These are phyloP conservation scores for Neosilurus mollespiculum DNA, from an alignment of 2,797 vertebrate genomes.

Conservation along the genomic window DNA sequence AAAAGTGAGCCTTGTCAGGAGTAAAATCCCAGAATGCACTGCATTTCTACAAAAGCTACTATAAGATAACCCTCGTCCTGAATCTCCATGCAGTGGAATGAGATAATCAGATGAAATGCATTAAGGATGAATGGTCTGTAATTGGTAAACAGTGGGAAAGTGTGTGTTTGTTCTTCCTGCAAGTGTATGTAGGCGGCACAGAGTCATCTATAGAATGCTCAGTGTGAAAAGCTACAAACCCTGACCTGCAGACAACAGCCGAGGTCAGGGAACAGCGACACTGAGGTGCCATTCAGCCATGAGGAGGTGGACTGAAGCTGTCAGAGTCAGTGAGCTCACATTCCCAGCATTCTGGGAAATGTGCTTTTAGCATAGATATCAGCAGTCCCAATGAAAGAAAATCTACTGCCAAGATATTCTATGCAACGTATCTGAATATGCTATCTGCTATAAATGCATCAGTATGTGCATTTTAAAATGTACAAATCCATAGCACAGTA, in stretches of 20 bases:
- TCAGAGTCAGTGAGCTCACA: slow-evolving; percentile 31
- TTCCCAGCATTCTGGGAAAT: slow-evolving; percentile 51
- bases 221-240: slow-evolving; percentile 28
- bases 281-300: slow-evolving; percentile 25
- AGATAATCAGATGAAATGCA: slow-evolving; percentile 17
- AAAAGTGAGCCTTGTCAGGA: neutral
- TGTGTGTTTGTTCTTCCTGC: slow-evolving; percentile 16
- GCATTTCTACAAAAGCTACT: neutral
- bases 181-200: slow-evolving; percentile 19
- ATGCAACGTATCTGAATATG: neutral
- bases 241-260: slow-evolving; percentile 34
- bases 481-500: slow-evolving; percentile 27
- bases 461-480: slow-evolving; percentile 36
- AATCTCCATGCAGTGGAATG: slow-evolving; percentile 4
- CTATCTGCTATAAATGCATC: slow-evolving; percentile 34
- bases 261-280: slow-evolving; percentile 21
- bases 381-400: slow-evolving; percentile 23
- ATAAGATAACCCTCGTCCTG: neutral
- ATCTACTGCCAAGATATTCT: slow-evolving; percentile 37
- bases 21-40: neutral
- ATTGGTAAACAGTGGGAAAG: slow-evolving; percentile 12
- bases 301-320: slow-evolving; percentile 15
- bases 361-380: slow-evolving; percentile 35
- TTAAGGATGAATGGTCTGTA: neutral
- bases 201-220: neutral